Base-by-base conservation (phyloP, 2,888 invertebrate species). In the Callyntrura guangdongensis region DNA sequence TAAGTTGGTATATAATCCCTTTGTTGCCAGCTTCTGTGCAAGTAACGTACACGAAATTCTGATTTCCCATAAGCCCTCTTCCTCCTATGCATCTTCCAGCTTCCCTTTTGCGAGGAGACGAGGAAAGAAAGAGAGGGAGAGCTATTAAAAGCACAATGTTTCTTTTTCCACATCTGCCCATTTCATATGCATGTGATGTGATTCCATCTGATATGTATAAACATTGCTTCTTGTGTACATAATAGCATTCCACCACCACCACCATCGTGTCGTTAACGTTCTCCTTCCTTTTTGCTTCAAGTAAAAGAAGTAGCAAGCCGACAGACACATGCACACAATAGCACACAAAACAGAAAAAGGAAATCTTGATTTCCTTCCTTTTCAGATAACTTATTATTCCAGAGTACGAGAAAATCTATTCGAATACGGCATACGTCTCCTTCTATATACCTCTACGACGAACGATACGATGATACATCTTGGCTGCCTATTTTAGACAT, bases 131-230 rank as follows among this genome's bases (percentile, higher is more conserved):
- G 61, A 20, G n/a, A n/a, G 53, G 59, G 47, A 36, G 36, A 87
- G 81, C 87, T 82, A 87, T 87, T 87, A 82, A 82, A 82, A 82
- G 69, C 69, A 69, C 53, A 87, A 69, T 86, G 67, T 79, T 86
- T 81, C 87, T 67, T 81, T n/a, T 82, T 87, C 87, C 67, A 87
- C 87, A 87, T 87, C 81, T 87, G 87, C 69, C 87, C 87, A 81
- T 81, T 77, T 86, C 79, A 64, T 85, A 74, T 59, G 72, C 53
- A 84, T 25, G 79, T 2, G 22, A 67, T 81, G 83, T 61, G 59
- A 45, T 45, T 17, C 64, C 14, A 53, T 84, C 53, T 83, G 49
- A 72, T 77, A 86, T 56, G 47, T 74, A 20, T 64, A 67, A 45
- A 56, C 69, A 67, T 27, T 79, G 14, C 53, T 27, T 79, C 22